Evolutionary conservation across 2,888 invertebrate species (phyloP), one percentile per base, ranked within the genome.

Genomic region (Pachliopta kotzebuea): DNA sequence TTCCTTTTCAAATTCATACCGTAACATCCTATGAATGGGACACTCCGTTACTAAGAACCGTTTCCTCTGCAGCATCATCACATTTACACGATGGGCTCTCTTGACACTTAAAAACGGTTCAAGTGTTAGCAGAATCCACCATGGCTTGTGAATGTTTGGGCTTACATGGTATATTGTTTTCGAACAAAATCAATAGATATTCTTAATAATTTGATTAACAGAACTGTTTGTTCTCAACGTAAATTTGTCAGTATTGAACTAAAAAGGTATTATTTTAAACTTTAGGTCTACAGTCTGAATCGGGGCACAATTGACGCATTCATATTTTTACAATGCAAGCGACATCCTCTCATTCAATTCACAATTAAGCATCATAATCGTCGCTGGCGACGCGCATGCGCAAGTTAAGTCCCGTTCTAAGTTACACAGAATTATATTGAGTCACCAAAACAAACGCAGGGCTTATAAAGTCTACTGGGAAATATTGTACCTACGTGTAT

Each of bases 331-430:
- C 53, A 63, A 53, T 63, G 45, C 29, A 45, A 18, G 53, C 23
- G 24, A 50, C 54, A 58, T 63, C 57, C 63, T 63, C 45, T 45
- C 45, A 63, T 63, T 63, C 63, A 58, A 63, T 63, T 63, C 63
- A 58, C 58, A 63, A 63, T 63, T 58, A 62, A 49, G 62, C 42
- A 9, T 52, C 57, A 42, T 56, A 52, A 29, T 62, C 18, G 61
- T 61, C 45, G 45, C 24, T 14, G 26, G 54, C 63, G 26, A 3
- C 18, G 18, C 29, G 58, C 57, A 63, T 63, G 53, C 57, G 42
- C 20, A 37, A 24, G 17, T 31, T 24, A 55, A 14, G 23, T 49
- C 21, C 26, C 8, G 42, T 50, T 24, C 18, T 11, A 9, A 20
- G 62, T 62, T 42, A 26, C 37, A 7, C 57, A 54, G 42, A 63